phyloP scores from a whole-genome alignment of 2,113 vertebrate species.

The Salminus brasiliensis region DNA sequence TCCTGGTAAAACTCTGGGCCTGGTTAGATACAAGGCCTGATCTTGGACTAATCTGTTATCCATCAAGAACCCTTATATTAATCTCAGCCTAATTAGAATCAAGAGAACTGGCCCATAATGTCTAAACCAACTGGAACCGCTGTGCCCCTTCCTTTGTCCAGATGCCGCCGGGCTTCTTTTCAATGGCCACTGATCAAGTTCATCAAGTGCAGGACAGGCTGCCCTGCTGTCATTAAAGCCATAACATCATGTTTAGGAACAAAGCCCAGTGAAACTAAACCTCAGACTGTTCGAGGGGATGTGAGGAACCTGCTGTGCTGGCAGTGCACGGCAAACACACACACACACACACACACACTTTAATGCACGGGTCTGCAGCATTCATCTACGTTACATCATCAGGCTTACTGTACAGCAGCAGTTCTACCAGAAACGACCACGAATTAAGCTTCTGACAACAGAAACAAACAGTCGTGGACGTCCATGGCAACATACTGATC shows the following conservation, averaged over 20 bases:
- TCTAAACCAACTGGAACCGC: constrained; percentile 16
- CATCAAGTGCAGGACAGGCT: constrained; percentile 28
- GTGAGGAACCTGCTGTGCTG: constrained; percentile 23
- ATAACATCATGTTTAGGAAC: constrained; percentile 33
- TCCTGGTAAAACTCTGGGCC: background rate
- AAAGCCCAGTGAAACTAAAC: constrained; percentile 39
- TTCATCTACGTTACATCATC: constrained; percentile 19
- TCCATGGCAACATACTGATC: constrained; percentile 6
- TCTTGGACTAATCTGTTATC: background rate
- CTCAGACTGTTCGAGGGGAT: background rate
- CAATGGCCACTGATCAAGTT: constrained; percentile 36
- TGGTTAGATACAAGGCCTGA: background rate
- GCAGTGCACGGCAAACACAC: background rate
- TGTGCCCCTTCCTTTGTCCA: background rate
- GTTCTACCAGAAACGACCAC: constrained; percentile 5
- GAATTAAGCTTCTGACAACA: constrained; percentile 22
- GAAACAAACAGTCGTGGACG: constrained; percentile 17
- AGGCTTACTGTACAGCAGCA: background rate
- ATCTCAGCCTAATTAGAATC: background rate
- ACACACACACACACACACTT: background rate
- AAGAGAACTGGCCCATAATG: background rate
- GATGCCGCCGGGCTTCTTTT: constrained; percentile 10
- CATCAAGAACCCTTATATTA: background rate
- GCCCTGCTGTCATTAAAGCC: constrained; percentile 30
- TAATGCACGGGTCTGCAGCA: background rate